Evolutionary conservation across 2,888 invertebrate genomes (phyloP), one percentile per base, ranked within the genome.

Genomic region (Nineta flava): DNA sequence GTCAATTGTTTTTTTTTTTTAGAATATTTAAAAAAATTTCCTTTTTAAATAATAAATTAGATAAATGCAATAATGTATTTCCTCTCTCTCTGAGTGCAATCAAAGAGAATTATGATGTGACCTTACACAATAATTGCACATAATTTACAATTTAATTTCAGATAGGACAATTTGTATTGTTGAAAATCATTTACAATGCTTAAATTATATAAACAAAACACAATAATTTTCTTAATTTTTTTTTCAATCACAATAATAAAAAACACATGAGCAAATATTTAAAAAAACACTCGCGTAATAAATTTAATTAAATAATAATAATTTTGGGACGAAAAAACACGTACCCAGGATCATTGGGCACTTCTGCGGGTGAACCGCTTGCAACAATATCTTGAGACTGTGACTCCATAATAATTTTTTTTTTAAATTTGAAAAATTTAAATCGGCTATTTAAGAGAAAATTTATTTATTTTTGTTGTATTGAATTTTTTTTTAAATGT

Each of bases 281-380:
- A 26, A 26, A 26, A 26, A 17, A 19, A 48, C 48, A 48, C 48
- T 48, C 48, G 48, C 48, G 48, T 16, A 31, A 15, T n/a, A 21
- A n/a, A 15, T 15, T 46, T 32, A 38, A 38, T 13, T 4, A 15
- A 38, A 38, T 13, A 38, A 15, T 38, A 15, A 44, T 19, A 32
- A 34, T 16, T 21, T 17, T 47, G 47, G 42, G 26, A 32, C 31
- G 35, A 26, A 46, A 54, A 52, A 49, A 55, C 61, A 63, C 74
- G 70, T 83, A 91, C 91, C 91, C 91, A 70, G 91, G 91, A 74
- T 91, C 92, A 76, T 92, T 92, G 71, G 90, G 86, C 72, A 87
- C 87, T 76, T 91, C 91, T 57, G 87, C 84, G 65, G 87, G 85
- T 67, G 87, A 83, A 67, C 81, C 80, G 67, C 81, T 81, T 58